Evolutionary conservation across 1,140 invertebrate species (phyloP), one percentile per base, ranked within the genome.

Genomic region (Brachionus sp.): DNA sequence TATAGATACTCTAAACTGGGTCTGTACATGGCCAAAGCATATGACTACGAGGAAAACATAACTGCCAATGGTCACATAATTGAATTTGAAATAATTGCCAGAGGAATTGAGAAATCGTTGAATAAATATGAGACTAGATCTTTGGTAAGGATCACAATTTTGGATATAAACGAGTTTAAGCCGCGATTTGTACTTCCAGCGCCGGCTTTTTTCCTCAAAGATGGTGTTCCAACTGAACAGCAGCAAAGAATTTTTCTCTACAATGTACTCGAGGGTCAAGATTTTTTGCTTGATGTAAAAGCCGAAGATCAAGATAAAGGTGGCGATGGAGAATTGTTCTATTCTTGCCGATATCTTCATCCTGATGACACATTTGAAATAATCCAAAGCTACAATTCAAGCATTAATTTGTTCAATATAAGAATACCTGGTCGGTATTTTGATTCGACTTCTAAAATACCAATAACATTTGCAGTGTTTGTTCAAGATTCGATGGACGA

Each of bases 81-180:
- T 66, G 77, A 80, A 25, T 80, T 80, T 42, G 77, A 80, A n/a
- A 62, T 80, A 42, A 80, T 80, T 33, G 77, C 77, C 16, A 23
- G 29, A 37, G 50, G 50, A 37, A 42, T 5, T 57, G 39, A 80
- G 10, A 39, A 66, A 39, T 80, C 77, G 2, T 64, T 80, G 50
- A 57, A 80, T 16, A 80, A 80, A 23, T 66, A 80, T 10, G 50
- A 80, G 35, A 62, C 50, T 7, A n/a, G 50, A 42, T 50, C 77
- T 66, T 42, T 62, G 37, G 77, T 80, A 2, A 35, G 62, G 35
- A 23, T 80, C 5, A 42, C 10, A 44, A 80, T 80, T 42, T 62
- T 80, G n/a, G 77, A 80, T 19, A 44, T 62, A 80, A 80, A 80
- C 23, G 77, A 80, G 39, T 80, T 80, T 35, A 42, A 39, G 16